Conservation (phyloP, 2,113 vertebrate species). For the Scartelaos histophorus region DNA sequence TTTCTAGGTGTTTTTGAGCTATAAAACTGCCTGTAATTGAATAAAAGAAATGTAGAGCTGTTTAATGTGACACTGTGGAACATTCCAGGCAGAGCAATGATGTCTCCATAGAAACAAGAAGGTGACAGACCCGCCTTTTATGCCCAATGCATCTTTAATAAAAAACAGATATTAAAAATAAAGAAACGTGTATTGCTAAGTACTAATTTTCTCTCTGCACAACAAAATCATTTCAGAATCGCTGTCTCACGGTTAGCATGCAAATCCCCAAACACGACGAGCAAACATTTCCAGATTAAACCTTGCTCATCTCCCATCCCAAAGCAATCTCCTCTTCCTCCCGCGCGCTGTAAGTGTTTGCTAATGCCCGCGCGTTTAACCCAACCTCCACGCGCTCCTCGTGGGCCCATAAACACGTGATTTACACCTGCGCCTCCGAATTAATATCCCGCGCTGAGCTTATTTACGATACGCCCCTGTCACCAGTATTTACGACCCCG, state of each 20-base stretch:
- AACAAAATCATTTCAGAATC: not conserved
- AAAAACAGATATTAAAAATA: no score
- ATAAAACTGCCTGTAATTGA: no score
- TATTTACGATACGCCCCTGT: not conserved
- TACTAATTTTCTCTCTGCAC: no score
- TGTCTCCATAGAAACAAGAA: no score
- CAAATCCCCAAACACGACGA: not conserved
- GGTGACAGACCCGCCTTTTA: no score
- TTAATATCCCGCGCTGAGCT: not conserved
- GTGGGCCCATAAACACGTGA: not conserved
- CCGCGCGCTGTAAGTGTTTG: not conserved
- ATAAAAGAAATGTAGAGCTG: no score
- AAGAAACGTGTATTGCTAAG: no score
- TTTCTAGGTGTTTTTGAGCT: no score
- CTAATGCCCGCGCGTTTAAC: slow-evolving; percentile 3
- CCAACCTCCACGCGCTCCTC: not conserved
- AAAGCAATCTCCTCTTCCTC: not conserved
- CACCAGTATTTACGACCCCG: not conserved
- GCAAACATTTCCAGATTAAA: not conserved
- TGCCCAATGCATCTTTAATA: no score
- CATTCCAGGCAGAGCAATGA: no score
- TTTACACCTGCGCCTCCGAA: not conserved
- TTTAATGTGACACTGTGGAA: no score
- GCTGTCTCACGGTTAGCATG: not conserved
- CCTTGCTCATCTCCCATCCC: not conserved